Evolutionary conservation across 1,140 invertebrate genomes (phyloP).

Genomic region (Leptonema lineaticorne): DNA sequence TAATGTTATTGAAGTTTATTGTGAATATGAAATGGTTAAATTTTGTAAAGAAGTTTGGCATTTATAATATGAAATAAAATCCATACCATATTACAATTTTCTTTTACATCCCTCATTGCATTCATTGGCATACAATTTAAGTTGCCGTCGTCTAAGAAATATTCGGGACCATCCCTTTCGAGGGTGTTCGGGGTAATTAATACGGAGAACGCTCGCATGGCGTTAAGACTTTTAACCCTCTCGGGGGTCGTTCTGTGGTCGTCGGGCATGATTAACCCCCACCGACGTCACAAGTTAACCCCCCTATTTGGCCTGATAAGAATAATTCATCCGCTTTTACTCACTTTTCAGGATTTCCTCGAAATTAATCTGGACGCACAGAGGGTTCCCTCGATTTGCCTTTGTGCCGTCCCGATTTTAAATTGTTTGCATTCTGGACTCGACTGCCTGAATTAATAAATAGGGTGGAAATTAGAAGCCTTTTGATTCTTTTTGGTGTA

Average conservation of each 20-base stretch:
- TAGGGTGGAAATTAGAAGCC: not conserved
- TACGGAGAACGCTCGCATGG: slow-evolving; percentile 24
- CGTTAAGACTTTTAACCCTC: slow-evolving; percentile 41
- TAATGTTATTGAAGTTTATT: no score
- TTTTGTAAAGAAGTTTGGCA: no score
- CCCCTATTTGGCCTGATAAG: slow-evolving; percentile 30
- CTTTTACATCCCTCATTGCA: no score
- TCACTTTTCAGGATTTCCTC: slow-evolving; percentile 41
- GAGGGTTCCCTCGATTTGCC: not conserved
- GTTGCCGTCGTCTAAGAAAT: no score
- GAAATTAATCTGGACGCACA: slow-evolving; percentile 34
- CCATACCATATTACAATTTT: no score
- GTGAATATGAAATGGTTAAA: no score
- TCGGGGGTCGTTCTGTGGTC: slow-evolving; percentile 41
- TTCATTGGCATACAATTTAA: no score
- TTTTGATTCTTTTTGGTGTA: slow-evolving; percentile 4
- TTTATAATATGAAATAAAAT: no score
- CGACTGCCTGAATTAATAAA: slow-evolving; percentile 21
- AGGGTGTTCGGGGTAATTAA: slow-evolving; percentile 38
- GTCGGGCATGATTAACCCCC: slow-evolving; percentile 42
- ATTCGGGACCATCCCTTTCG: slow-evolving; percentile 22
- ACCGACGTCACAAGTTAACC: no score
- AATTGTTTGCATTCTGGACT: slow-evolving; percentile 29
- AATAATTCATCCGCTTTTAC: slow-evolving; percentile 40
- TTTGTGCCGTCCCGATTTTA: slow-evolving; percentile 22